Evolutionary conservation across 2,888 invertebrate species (phyloP), one percentile per base, ranked within the genome.

Genomic region (Plebejus argus): DNA sequence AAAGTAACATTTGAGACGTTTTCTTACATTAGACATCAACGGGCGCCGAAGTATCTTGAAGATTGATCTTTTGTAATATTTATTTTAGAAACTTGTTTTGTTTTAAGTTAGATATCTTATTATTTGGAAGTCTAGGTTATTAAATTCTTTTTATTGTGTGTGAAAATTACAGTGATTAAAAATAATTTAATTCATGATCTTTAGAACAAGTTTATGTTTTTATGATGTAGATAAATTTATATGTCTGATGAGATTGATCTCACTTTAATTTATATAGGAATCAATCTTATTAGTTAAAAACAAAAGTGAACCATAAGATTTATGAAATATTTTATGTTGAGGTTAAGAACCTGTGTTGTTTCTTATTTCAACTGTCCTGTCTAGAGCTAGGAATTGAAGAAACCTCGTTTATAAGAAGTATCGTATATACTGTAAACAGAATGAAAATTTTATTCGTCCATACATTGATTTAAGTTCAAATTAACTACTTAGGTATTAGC

Each of bases 11-110:
- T 66, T 61, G 12, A 15, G 66, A 66, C 23, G 12, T 74, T 53
- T 74, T 53, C 74, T 74, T 74, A 74, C 45, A 49, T 74, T 74
- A 49, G 74, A 74, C 74, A 53, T 74, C 74, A 74, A 74, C 74
- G 74, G 18, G 74, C 49, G 49, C 28, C 20, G 20, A 45, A 33
- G 74, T 28, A 53, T 72, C 72, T 72, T 66, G 61, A 66, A 66
- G 12, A 33, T 66, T 61, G 10, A 23, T 61, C 12, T 12, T 23
- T 3, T 66, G 28, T 28, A 12, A 33, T 58, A 8, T 58, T 12
- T 58, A 8, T 58, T 23, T 61, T 4, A 23, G 23, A 61, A 61
- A 70, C 70, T 35, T 71, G 45, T 35, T 71, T 45, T 18, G 45
- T 20, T 71, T 10, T 45, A 23, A 4, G 23, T 61, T 23, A 66